A percentile compares a stretch with the other conserved stretches of the same genome.
phyloP scores from a whole-genome alignment of 64 coral and sea anemone species.

The Orbicella faveolata region DNA sequence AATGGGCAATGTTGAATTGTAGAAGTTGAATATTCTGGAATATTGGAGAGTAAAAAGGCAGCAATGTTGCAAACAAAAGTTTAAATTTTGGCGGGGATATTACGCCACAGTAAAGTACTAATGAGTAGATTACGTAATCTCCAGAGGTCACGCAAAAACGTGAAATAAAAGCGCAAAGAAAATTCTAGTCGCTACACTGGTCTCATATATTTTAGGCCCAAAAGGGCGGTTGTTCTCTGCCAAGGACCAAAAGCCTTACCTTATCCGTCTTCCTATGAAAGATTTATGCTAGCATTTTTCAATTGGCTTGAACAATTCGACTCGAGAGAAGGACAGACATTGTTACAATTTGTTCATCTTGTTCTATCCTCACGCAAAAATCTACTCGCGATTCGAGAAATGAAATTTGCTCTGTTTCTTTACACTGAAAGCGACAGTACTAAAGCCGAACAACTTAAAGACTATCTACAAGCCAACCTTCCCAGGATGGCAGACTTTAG shows the following conservation, averaged over 20 bases:
- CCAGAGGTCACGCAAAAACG: too few relatives aligned
- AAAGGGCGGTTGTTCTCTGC: not conserved
- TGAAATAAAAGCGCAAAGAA: too few relatives aligned
- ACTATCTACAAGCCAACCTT: slow-evolving; percentile 37
- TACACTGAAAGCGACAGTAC: slow-evolving; percentile 35
- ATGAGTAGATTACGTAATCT: too few relatives aligned
- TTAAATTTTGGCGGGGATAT: too few relatives aligned
- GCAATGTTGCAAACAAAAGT: too few relatives aligned
- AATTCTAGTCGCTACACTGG: too few relatives aligned
- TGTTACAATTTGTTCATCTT: not conserved
- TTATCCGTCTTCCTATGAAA: not conserved
- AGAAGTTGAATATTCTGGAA: too few relatives aligned
- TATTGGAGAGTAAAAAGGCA: too few relatives aligned
- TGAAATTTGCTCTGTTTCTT: slow-evolving; percentile 38
- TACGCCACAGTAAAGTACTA: too few relatives aligned
- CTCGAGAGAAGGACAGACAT: not conserved
- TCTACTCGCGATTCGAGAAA: not conserved
- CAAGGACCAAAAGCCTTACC: not conserved
- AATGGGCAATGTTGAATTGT: too few relatives aligned
- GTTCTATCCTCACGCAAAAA: not conserved
- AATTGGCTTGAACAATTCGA: not conserved
- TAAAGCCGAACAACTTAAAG: slow-evolving; percentile 44
- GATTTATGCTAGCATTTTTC: not conserved
- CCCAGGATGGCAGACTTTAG: not conserved
- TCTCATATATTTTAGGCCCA: not conserved